Conservation (phyloP, 2,888 invertebrate species). For the Calameuta pallipes region DNA sequence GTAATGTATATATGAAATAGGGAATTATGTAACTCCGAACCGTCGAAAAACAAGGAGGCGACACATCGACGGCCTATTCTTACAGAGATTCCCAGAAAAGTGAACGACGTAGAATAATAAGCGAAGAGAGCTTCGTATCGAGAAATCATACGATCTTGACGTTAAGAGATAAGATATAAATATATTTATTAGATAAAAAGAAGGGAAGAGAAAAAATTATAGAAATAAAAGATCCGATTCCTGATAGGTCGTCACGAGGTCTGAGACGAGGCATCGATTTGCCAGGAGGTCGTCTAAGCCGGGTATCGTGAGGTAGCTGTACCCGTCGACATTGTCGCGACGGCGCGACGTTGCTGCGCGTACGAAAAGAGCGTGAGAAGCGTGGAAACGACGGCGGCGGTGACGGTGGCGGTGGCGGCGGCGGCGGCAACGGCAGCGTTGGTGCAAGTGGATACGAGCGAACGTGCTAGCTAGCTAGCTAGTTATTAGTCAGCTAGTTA, state of each 20-base stretch:
- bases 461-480: not conserved
- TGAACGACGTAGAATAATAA: not conserved
- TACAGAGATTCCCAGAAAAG: not conserved
- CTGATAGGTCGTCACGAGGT: not conserved
- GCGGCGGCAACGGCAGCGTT: not conserved
- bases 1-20: not conserved
- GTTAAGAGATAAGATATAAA: not conserved
- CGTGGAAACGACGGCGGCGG: not conserved
- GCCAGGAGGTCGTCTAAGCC: slow-evolving; percentile 55
- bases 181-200: not conserved
- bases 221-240: not conserved
- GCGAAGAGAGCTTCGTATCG: not conserved
- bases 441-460: not conserved
- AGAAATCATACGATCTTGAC: not conserved
- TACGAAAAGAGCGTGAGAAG: slow-evolving; percentile 3
- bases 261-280: slow-evolving; percentile 48
- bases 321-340: slow-evolving; percentile 35
- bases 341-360: slow-evolving; percentile 9
- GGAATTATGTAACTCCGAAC: not conserved
- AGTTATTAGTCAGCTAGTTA: not conserved
- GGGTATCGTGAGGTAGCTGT: not conserved
- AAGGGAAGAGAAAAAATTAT: not conserved
- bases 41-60: not conserved
- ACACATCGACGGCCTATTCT: not conserved
- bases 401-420: not conserved